Percentiles rank a stretch among this genome's conserved stretches.
Evolutionary conservation across 2,113 vertebrate genomes (phyloP).

Genomic region (Oplegnathus fasciatus): DNA sequence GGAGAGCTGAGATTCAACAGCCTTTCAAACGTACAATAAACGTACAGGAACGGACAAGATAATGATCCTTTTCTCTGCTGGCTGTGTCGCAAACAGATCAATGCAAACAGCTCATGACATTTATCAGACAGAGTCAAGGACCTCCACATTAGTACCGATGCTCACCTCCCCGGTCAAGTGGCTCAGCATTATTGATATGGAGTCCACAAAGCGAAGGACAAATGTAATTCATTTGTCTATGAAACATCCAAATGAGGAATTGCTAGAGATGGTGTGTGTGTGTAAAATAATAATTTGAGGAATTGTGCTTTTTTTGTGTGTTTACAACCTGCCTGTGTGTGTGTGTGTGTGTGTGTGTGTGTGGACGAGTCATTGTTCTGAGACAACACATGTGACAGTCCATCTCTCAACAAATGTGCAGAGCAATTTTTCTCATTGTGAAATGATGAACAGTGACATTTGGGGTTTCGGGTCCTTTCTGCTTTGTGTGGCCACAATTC

Average conservation of each 20-base stretch:
- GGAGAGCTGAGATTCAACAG: conserved; percentile 13
- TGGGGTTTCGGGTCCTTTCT: conserved; percentile 8
- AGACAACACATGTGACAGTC: conserved; percentile 40
- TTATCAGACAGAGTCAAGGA: conserved; percentile 77
- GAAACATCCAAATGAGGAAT: conserved; percentile 37
- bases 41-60: conserved; percentile 35
- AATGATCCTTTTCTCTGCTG: conserved; percentile 56
- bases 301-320: conserved; percentile 3
- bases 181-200: conserved; percentile 70
- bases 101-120: conserved; percentile 76
- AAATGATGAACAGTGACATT: conserved; percentile 45
- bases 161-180: conserved; percentile 63
- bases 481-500: conserved; percentile 16
- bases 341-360: conserved; percentile 28
- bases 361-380: not conserved
- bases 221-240: conserved; percentile 31
- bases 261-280: not conserved
- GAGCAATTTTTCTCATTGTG: conserved; percentile 37
- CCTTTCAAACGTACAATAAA: conserved; percentile 30
- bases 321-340: conserved; percentile 32
- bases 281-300: conserved; percentile 25
- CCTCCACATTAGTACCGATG: conserved; percentile 66
- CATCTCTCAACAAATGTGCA: conserved; percentile 37
- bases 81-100: conserved; percentile 70
- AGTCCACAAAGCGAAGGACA: conserved; percentile 53